These are phyloP conservation scores for Leptinotarsa haldemani DNA, from an alignment of 2,888 invertebrate species.

Conservation along the genomic window DNA sequence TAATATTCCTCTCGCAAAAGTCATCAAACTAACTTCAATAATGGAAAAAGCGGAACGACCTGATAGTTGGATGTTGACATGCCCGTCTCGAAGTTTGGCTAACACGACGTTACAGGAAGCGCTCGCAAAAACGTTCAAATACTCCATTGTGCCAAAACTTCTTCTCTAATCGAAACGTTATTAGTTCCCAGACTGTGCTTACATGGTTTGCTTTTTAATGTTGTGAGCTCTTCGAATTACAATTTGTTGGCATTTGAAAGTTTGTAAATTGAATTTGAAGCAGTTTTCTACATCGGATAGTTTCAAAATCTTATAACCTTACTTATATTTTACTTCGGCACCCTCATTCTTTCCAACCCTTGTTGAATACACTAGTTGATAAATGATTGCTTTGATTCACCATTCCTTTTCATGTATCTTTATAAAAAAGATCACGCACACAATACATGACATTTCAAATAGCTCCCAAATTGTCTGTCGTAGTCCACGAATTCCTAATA, in stretches of 20 bases:
- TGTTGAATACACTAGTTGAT: too few species aligned
- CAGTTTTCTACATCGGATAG: constrained; percentile 29
- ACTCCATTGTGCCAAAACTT: constrained; percentile 50
- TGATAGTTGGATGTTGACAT: constrained; percentile 15
- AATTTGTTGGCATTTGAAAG: constrained; percentile 47
- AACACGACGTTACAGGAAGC: constrained; percentile 42
- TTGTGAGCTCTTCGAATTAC: constrained; percentile 50
- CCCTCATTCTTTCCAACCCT: too few species aligned
- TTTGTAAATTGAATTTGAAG: constrained; percentile 53
- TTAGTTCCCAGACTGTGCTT: constrained; percentile 53
- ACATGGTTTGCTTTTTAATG: constrained; percentile 55
- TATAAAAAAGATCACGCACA: too few species aligned
- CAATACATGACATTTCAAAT: too few species aligned
- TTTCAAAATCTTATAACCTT: constrained; percentile 29
- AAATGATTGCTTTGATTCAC: too few species aligned
- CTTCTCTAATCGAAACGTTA: constrained; percentile 56
- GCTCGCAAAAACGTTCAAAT: constrained; percentile 45
- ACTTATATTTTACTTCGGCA: neutral
- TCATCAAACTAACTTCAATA: constrained; percentile 14
- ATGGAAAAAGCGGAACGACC: constrained; percentile 4
- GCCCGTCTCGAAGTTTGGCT: constrained; percentile 21
- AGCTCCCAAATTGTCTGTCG: too few species aligned
- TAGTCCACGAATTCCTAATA: too few species aligned
- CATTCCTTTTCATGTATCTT: too few species aligned
- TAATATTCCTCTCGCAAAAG: constrained; percentile 1